phyloP scores from a whole-genome alignment of 2,888 invertebrate species.

The Invenusta paracnida region DNA sequence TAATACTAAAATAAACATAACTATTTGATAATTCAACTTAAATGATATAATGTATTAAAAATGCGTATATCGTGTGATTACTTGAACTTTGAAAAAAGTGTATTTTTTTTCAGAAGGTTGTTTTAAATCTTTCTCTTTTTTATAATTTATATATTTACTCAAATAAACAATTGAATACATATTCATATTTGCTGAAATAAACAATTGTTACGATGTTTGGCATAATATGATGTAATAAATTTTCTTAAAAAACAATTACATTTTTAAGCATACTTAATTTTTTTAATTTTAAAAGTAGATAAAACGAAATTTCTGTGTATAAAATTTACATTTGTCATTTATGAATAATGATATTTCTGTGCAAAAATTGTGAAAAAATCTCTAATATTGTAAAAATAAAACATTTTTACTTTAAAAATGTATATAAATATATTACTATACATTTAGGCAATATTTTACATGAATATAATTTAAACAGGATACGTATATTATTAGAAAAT shows the following conservation, averaged over 20 bases:
- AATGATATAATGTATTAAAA: neutral
- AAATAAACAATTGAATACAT: neutral
- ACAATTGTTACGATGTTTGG: too few species aligned
- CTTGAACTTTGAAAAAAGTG: neutral
- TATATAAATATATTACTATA: neutral
- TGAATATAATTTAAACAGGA: neutral
- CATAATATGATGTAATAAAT: too few species aligned
- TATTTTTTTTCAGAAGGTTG: neutral
- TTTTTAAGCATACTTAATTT: neutral
- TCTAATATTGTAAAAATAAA: neutral
- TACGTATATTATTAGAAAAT: neutral
- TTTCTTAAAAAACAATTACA: neutral
- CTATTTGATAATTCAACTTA: neutral
- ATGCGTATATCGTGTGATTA: neutral
- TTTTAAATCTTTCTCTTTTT: neutral
- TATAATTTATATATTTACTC: neutral
- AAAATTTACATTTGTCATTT: too few species aligned
- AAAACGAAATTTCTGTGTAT: too few species aligned
- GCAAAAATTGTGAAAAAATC: neutral
- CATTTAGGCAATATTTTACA: neutral
- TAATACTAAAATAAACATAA: neutral
- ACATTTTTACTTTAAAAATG: neutral
- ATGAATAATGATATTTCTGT: neutral
- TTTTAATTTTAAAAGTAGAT: neutral
- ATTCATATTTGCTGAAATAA: neutral